Conservation (phyloP, 2,113 vertebrate species). For the Cariama cristata region DNA sequence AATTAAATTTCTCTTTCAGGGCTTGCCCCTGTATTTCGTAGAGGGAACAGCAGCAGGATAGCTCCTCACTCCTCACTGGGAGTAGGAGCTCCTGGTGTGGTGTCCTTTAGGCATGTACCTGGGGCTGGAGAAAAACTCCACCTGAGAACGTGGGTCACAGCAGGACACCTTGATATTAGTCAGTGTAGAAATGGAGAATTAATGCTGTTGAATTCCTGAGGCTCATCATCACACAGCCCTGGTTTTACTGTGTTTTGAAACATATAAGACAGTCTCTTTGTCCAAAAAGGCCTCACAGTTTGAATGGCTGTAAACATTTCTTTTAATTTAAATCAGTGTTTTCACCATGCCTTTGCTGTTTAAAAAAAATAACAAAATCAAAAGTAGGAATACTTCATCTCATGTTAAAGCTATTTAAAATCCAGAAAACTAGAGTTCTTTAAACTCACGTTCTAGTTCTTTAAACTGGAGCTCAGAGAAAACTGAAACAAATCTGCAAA, state of each 20-base stretch:
- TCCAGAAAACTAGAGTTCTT: not conserved
- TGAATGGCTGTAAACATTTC: slow-evolving; percentile 16
- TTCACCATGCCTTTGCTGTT: not conserved
- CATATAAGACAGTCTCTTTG: not conserved
- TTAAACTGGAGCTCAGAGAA: not conserved
- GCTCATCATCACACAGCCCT: not conserved
- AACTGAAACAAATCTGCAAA: not conserved
- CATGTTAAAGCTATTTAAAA: not conserved
- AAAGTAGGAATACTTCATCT: not conserved
- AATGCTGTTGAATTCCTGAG: not conserved
- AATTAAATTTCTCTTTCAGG: not conserved
- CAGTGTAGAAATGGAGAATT: not conserved
- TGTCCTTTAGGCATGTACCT: fast-evolving
- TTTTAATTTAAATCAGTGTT: not conserved
- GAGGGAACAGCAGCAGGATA: not conserved
- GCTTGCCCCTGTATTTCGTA: not conserved
- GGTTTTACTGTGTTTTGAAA: not conserved
- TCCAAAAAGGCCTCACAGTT: slow-evolving; percentile 16
- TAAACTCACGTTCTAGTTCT: not conserved
- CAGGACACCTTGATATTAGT: not conserved
- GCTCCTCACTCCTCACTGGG: not conserved
- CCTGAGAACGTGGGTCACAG: not conserved
- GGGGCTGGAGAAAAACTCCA: not conserved
- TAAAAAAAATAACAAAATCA: not conserved
- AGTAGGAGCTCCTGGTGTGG: not conserved